phyloP scores from a whole-genome alignment of 2,888 invertebrate genomes.

The Cryptocephalus primarius region DNA sequence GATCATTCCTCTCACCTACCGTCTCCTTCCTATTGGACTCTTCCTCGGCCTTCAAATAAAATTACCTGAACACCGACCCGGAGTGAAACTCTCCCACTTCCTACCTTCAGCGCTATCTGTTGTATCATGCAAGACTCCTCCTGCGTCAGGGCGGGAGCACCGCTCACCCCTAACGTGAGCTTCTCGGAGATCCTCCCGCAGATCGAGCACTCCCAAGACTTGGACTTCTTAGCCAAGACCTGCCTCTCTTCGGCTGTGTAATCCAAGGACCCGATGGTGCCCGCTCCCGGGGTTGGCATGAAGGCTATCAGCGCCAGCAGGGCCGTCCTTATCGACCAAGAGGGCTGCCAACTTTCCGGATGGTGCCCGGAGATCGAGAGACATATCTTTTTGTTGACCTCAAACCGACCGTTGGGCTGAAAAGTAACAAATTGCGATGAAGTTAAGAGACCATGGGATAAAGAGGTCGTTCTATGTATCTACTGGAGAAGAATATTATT shows the following conservation, averaged over 20 bases:
- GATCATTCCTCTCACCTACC: conserved; percentile 1
- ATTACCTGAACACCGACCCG: too few relatives aligned
- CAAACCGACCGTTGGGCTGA: conserved; percentile 88
- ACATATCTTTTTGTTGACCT: conserved; percentile 89
- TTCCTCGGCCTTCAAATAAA: conserved; percentile 30
- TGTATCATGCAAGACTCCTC: conserved; percentile 44
- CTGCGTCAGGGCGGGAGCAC: conserved; percentile 33
- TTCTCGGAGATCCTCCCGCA: conserved; percentile 51
- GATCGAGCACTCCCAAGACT: conserved; percentile 49
- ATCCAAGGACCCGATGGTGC: conserved; percentile 85
- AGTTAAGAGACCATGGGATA: not conserved
- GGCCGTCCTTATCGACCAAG: conserved; percentile 92
- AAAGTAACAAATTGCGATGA: too few relatives aligned
- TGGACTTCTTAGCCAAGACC: conserved; percentile 63
- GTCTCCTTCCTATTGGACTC: conserved; percentile 25
- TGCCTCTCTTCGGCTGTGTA: conserved; percentile 78
- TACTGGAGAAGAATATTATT: not conserved
- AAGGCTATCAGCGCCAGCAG: conserved; percentile 86
- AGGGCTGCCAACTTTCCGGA: conserved; percentile 97
- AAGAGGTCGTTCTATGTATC: not conserved
- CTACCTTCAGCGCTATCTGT: conserved; percentile 44
- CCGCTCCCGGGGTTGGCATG: conserved; percentile 83
- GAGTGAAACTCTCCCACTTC: not conserved
- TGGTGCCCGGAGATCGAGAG: conserved; percentile 91
- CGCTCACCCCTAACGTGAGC: conserved; percentile 35